Base-by-base conservation (phyloP, 1,140 invertebrate genomes). In the Zaprionus ghesquierei region DNA sequence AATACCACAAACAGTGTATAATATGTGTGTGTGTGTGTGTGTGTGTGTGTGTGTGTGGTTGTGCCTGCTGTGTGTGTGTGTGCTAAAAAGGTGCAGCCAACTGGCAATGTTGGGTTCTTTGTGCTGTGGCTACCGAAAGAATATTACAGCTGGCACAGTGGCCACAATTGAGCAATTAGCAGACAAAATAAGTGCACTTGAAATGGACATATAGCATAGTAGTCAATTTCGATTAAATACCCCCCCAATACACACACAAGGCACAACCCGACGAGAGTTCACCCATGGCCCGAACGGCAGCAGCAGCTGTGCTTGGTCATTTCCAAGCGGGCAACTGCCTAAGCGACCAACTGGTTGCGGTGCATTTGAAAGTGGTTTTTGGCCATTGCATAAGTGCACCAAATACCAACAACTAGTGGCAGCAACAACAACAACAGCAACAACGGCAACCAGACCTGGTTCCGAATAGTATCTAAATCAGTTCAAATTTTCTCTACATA, bases 371-470 rank as follows among this genome's bases (percentile, higher is more conserved):
- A 86, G 82, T 87, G 82, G 82, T 86, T 86, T n/a, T 86, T 78
- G 82, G 84, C 82, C 81, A 82, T 87, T 82, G 72, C 79, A 87
- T 87, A 81, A 89, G 84, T 86, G 84, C 84, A 89, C 82, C 84
- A 69, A 86, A 86, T 86, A 72, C 78, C 82, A 78, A 55, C 27
- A 72, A 60, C 35, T 15, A 41, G 35, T 56, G 60, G 38, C 53
- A 49, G 9, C 20, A 63, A 60, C 59, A 61, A 59, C 49, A 51
- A 69, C 66, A 75, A 81, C 73, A 71, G 12, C 51, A 54, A 60
- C 46, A 63, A 62, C 50, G 31, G 53, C 55, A 64, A 65, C 55
- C 54, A 60, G 46, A 81, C 68, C 81, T 81, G 58, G 66, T 87
- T 87, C 79, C 79, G 77, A 73, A 61, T 29, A 33, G 64, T 69